Base-by-base conservation (phyloP, 2,888 invertebrate species). In the Ligdia adustata region DNA sequence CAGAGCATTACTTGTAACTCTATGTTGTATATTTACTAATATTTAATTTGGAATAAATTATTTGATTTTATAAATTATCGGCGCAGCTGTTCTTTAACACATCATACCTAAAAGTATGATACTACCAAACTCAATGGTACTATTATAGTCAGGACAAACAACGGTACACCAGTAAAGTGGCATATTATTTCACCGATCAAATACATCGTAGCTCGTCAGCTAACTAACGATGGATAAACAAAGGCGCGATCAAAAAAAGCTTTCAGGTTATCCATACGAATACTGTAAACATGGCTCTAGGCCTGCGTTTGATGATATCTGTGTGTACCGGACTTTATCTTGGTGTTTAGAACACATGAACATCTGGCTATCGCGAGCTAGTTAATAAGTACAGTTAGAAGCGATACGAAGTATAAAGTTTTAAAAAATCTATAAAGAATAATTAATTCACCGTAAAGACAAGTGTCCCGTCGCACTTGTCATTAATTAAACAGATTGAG, bases 301-400 rank as follows among this genome's bases (percentile, higher is more conserved):
- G 60, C 57, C 52, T 57, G 44, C 60, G 55, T 66, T 66, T 58
- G 64, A 53, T 50, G 56, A 44, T 34, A 46, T 47, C 52, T 61
- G 46, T 49, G 52, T 54, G 37, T 52, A 49, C 41, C 56, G 44
- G 50, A 16, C 15, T 37, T 61, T 52, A 66, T 64, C 61, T 62
- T 57, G 50, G 52, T 48, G 66, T 64, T 64, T 62, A 59, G 61
- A 66, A 65, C 66, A 69, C 24, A 64, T 62, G 56, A 27, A 51
- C 65, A 60, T 66, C 74, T 72, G 74, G 74, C 57, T 52, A 26
- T 44, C 24, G 11, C 12, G 9, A 24, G 20, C 4, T 35, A 35
- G 35, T 41, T 41, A 35, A 35, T 24, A 24, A 29, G 20, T 40
- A 35, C 45, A 35, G 11, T 7, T 50, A 7, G 2, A 0, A 18